Percentiles rank a stretch among this genome's conserved stretches.
Conservation (phyloP, 2,888 invertebrate genomes). For the Pecten maximus region DNA sequence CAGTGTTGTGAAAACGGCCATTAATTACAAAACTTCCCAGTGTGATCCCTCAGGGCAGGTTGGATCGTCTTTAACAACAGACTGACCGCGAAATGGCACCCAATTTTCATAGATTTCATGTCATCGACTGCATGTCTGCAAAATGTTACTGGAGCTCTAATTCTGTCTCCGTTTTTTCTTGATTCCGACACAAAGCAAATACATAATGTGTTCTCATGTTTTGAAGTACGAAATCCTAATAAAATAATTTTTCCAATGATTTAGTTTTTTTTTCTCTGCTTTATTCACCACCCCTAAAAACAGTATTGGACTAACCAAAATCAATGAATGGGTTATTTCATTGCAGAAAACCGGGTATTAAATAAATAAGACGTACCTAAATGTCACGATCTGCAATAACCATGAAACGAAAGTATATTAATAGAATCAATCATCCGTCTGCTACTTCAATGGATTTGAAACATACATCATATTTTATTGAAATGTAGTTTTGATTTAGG, state of each 20-base stretch:
- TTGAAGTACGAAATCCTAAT: neutral
- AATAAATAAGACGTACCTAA: neutral
- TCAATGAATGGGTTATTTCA: neutral
- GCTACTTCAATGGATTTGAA: neutral
- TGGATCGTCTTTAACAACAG: neutral
- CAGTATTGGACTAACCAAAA: neutral
- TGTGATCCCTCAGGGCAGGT: neutral
- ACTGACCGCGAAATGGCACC: conserved; percentile 9
- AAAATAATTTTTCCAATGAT: neutral
- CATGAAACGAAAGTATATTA: neutral
- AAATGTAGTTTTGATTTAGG: neutral
- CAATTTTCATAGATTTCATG: conserved; percentile 5
- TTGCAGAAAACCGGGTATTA: neutral
- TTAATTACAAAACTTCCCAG: conserved; percentile 11
- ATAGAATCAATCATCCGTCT: neutral
- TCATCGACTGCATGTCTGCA: neutral
- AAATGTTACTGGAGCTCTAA: neutral
- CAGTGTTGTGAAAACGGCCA: conserved; percentile 26
- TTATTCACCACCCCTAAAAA: neutral
- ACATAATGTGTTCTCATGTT: too few relatives aligned
- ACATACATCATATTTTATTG: conserved; percentile 24
- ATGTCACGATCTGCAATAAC: neutral
- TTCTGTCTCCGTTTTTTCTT: neutral
- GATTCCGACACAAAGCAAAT: neutral
- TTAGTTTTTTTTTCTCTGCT: neutral